Evolutionary conservation across 2,797 vertebrate genomes (phyloP), one percentile per base, ranked within the genome.

Genomic region (Karalla daura): DNA sequence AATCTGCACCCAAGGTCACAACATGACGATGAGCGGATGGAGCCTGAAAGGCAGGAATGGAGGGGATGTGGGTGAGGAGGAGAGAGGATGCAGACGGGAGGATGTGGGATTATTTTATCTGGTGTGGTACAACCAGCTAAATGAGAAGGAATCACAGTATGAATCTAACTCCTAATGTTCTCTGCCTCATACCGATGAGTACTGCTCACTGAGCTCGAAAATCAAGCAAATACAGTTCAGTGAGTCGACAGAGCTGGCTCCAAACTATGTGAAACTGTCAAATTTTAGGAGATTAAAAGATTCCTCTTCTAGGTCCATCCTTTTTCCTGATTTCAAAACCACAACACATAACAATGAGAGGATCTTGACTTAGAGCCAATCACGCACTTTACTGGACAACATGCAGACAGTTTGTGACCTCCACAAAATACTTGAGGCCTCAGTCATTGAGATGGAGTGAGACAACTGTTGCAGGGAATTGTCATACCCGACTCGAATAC

Each of bases 381-480:
- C 25, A 10, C 7, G 5, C 21, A 11, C 36, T 23, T 7, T 5
- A 21, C 36, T 15, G 8, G 2, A 33, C 6, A 11, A 17, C 11
- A 52, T 39, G 6, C 23, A 41, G 8, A 45, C 3, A 2, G n/a
- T n/a, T n/a, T n/a, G n/a, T n/a, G n/a, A n/a, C n/a, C n/a, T n/a
- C n/a, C n/a, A n/a, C n/a, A n/a, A n/a, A n/a, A n/a, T n/a, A n/a
- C n/a, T n/a, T 25, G 6, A 28, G 15, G 28, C 14, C 20, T 58
- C 18, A 1, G 27, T 24, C 51, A 49, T 37, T 45, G 14, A 61
- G 70, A 80, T 17, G 36, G 20, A 67, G 40, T 3, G 23, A 59
- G 70, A 79, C 72, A 73, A 78, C 69, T 71, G 61, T 35, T 71
- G 60, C 73, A 67, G 58, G 15, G 71, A 72, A 78, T 36, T 21